A percentile compares a stretch with the other conserved stretches of the same genome.
phyloP scores from a whole-genome alignment of 1,140 invertebrate genomes.

The Caenorhabditis brenneri region DNA sequence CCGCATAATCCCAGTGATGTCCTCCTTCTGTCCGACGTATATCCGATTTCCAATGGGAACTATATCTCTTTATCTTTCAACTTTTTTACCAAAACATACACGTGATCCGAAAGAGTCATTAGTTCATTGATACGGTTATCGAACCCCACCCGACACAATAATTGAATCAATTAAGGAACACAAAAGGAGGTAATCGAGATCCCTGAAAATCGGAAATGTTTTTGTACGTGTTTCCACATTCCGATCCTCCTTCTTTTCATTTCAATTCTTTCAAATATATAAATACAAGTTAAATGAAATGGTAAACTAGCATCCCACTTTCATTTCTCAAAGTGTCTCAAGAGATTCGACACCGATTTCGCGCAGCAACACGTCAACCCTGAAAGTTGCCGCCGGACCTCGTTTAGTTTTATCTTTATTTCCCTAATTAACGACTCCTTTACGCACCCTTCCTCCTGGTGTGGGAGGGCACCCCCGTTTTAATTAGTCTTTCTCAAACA shows the following conservation, averaged over 20 bases:
- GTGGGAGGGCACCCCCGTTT: not conserved
- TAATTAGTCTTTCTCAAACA: slow-evolving; percentile 36
- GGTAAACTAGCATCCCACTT: not conserved
- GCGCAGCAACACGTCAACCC: slow-evolving; percentile 12
- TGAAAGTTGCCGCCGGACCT: slow-evolving; percentile 38
- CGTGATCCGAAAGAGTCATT: not conserved
- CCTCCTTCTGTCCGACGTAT: not conserved
- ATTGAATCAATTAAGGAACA: slow-evolving; percentile 29
- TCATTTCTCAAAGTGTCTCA: not conserved
- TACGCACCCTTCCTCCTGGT: slow-evolving; percentile 9
- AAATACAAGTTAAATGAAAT: not conserved
- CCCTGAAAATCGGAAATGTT: slow-evolving; percentile 42
- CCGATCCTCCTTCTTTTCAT: not conserved
- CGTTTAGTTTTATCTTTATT: slow-evolving; percentile 43
- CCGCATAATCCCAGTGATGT: not conserved
- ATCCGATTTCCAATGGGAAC: not conserved
- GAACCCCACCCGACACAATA: slow-evolving; percentile 17
- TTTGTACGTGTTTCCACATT: not conserved
- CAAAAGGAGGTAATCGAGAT: not conserved
- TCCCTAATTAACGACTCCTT: slow-evolving; percentile 37
- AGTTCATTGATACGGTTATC: not conserved
- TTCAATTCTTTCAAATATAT: not conserved
- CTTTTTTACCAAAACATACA: not conserved
- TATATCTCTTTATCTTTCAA: not conserved
- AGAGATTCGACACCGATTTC: slow-evolving; percentile 38